Evolutionary conservation across 23 tunicate genomes (phyloP).

Genomic region (Trididemnum nubilum): DNA sequence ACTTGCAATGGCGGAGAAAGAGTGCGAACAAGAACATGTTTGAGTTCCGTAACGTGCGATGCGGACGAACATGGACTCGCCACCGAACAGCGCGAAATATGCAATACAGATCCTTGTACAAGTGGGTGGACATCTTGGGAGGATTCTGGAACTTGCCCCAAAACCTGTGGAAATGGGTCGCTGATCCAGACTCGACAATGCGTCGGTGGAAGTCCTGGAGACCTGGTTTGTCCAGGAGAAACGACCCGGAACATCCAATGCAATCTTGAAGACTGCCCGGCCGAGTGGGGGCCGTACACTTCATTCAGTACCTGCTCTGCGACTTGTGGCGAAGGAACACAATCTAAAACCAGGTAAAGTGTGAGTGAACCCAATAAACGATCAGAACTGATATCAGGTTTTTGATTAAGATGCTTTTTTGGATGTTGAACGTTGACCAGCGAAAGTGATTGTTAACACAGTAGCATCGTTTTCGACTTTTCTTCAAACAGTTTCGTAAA

Average conservation of each 20-base stretch:
- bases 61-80: constrained; percentile 35
- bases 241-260: background rate
- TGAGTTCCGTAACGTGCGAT: constrained; percentile 6
- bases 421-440: too few species aligned
- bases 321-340: constrained; percentile 39
- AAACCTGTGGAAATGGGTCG: constrained; percentile 17
- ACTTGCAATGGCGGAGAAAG: constrained; percentile 42
- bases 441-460: too few species aligned
- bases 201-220: background rate
- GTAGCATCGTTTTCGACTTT: too few species aligned
- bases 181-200: constrained; percentile 7
- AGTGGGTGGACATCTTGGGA: constrained; percentile 7
- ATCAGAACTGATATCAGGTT: too few species aligned
- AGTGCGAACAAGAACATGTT: constrained; percentile 39
- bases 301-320: constrained; percentile 17
- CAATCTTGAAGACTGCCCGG: background rate
- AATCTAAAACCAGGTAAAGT: constrained; percentile 29
- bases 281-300: constrained; percentile 36
- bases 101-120: constrained; percentile 9
- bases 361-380: too few species aligned
- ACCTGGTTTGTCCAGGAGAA: background rate
- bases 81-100: background rate
- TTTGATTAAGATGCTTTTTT: too few species aligned
- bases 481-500: too few species aligned
- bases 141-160: constrained; percentile 1